Evolutionary conservation across 2,797 vertebrate genomes (phyloP), one percentile per base, ranked within the genome.

Genomic region (Notamacropus eugenii): DNA sequence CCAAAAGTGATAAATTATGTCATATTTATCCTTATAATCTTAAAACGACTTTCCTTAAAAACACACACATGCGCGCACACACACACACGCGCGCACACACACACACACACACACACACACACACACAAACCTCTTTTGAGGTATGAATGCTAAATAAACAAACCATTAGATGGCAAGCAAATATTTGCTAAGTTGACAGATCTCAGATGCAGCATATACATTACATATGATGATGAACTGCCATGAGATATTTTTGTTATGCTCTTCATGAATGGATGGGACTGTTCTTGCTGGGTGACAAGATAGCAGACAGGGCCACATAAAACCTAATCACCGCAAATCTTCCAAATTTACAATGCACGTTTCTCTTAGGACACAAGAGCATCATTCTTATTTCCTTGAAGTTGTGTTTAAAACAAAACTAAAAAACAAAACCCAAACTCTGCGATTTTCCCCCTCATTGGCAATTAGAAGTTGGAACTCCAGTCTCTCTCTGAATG

Each of bases 391-490:
- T 87, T 82, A 24, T 46, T 87, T 27, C 74, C 74, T 87, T 82
- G 62, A 55, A 13, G 82, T 40, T 95, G 54, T 90, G 28, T 62
- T 93, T 90, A 92, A 54, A 94, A 93, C n/a, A 56, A 93, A 92
- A 97, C 91, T n/a, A 50, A 46, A 31, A 24, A 55, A n/a, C 55
- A 1, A 91, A 90, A 29, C 50, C 92, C 29, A 46, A 40, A 92
- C 24, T 12, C 8, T 54, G n/a, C 14, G 92, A 93, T 29, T 40
- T 92, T 13, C 22, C 22, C 16, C 34, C 90, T 19, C 55, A 55
- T 54, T 40, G 52, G 74, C 52, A 91, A 90, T 74, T 58, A 93
- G 55, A 67, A 10, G 6, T 54, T 34, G 59, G 46, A 95, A 94
- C 9, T 24, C 90, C 87, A 90, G 31, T 55, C 29, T 62, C 54